phyloP scores from a whole-genome alignment of 1,140 invertebrate species.

The Plectrocnemia conspersa region DNA sequence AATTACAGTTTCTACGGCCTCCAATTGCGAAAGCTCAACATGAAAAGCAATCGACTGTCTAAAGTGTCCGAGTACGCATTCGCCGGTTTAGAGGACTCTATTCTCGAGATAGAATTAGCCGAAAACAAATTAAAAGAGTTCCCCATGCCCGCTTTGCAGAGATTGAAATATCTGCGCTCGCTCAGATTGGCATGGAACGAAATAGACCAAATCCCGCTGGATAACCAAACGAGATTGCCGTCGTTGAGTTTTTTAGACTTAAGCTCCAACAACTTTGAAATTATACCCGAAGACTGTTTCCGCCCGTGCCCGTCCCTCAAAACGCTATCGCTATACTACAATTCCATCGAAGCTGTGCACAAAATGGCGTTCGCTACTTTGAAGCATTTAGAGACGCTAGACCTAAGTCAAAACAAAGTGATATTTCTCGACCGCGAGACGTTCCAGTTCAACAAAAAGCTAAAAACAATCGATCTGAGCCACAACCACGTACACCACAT shows the following conservation, averaged over 20 bases:
- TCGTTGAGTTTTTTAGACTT: slow-evolving; percentile 75
- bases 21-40: slow-evolving; percentile 72
- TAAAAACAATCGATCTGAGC: slow-evolving; percentile 79
- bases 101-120: slow-evolving; percentile 77
- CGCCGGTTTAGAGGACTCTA: slow-evolving; percentile 72
- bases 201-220: slow-evolving; percentile 59
- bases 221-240: slow-evolving; percentile 65
- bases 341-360: slow-evolving; percentile 73
- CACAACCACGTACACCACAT: slow-evolving; percentile 86
- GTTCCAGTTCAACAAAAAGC: slow-evolving; percentile 67
- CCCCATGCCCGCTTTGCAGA: slow-evolving; percentile 71
- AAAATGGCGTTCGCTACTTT: slow-evolving; percentile 70
- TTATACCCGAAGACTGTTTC: slow-evolving; percentile 71
- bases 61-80: slow-evolving; percentile 80
- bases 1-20: slow-evolving; percentile 84
- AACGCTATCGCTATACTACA: slow-evolving; percentile 77
- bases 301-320: slow-evolving; percentile 70
- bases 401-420: slow-evolving; percentile 84
- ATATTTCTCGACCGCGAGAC: slow-evolving; percentile 64
- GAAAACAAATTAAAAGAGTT: slow-evolving; percentile 81
- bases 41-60: slow-evolving; percentile 76
- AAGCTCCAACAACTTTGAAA: slow-evolving; percentile 79
- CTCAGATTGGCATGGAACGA: slow-evolving; percentile 80
- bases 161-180: slow-evolving; percentile 67
- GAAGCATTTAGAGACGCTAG: slow-evolving; percentile 71